phyloP scores from a whole-genome alignment of 2,113 vertebrate species.

The Indicator indicator region DNA sequence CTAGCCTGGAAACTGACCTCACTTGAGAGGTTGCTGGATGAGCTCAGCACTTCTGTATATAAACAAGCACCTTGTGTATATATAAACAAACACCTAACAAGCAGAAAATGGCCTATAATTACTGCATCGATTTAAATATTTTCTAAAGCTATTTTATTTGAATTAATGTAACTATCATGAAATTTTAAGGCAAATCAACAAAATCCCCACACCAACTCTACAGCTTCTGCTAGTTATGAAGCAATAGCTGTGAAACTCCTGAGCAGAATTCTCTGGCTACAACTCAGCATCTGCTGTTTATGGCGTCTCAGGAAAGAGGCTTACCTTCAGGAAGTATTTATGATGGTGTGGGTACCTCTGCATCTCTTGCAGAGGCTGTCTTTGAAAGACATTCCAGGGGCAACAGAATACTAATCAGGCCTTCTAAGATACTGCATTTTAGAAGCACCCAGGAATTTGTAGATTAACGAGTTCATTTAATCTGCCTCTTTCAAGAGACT shows the following conservation, averaged over 20 bases:
- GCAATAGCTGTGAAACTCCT: neutral
- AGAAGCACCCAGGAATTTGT: neutral
- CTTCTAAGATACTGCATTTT: neutral
- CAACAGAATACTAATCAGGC: neutral
- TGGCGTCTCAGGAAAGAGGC: neutral
- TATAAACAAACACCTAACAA: neutral
- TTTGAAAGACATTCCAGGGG: neutral
- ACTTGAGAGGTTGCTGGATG: neutral
- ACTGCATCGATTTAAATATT: neutral
- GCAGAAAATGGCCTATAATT: neutral
- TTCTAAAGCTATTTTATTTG: neutral
- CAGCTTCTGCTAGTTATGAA: neutral
- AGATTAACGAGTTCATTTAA: neutral
- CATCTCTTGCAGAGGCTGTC: neutral
- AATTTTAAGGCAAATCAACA: neutral
- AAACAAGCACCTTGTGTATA: neutral
- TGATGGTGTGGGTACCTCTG: neutral
- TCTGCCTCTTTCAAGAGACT: neutral
- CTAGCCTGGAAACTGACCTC: neutral
- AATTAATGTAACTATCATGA: neutral
- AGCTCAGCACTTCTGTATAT: neutral
- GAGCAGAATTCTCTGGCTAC: fast-evolving
- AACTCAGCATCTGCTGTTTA: neutral
- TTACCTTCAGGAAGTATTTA: neutral
- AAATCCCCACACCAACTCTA: neutral